phyloP scores from a whole-genome alignment of 2,888 invertebrate genomes.

The Aplocera efformata region DNA sequence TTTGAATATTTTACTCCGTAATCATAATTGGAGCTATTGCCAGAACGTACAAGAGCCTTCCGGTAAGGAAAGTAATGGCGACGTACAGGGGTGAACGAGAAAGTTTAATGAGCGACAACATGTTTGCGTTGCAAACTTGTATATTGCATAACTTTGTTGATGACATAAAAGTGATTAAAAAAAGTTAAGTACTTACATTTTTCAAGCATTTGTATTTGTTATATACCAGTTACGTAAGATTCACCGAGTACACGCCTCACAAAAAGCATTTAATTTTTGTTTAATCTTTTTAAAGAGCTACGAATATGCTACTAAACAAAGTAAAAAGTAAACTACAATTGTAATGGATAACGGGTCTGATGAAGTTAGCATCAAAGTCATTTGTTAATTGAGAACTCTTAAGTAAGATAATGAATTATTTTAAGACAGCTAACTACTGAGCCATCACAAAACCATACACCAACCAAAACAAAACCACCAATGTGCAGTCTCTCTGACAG shows the following conservation, averaged over 20 bases:
- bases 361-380: too few species aligned
- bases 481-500: too few species aligned
- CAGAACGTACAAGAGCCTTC: constrained; percentile 13
- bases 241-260: not conserved
- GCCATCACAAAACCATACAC: too few species aligned
- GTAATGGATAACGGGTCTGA: too few species aligned
- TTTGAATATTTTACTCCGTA: constrained; percentile 15
- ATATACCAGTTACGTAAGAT: constrained; percentile 12
- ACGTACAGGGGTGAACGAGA: constrained; percentile 34
- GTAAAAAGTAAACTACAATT: too few species aligned
- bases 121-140: constrained; percentile 6
- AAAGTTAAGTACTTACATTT: too few species aligned
- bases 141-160: constrained; percentile 20
- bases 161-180: constrained; percentile 1
- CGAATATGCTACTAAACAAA: not conserved
- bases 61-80: constrained; percentile 40
- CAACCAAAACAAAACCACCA: too few species aligned
- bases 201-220: constrained; percentile 9
- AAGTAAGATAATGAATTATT: too few species aligned
- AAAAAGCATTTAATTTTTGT: too few species aligned
- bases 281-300: constrained; percentile 17
- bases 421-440: too few species aligned
- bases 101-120: constrained; percentile 45
- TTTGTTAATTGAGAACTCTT: too few species aligned
- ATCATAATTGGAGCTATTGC: constrained; percentile 24